Evolutionary conservation across 2,888 invertebrate genomes (phyloP), one percentile per base, ranked within the genome.

Genomic region (Mythimna lalbum): DNA sequence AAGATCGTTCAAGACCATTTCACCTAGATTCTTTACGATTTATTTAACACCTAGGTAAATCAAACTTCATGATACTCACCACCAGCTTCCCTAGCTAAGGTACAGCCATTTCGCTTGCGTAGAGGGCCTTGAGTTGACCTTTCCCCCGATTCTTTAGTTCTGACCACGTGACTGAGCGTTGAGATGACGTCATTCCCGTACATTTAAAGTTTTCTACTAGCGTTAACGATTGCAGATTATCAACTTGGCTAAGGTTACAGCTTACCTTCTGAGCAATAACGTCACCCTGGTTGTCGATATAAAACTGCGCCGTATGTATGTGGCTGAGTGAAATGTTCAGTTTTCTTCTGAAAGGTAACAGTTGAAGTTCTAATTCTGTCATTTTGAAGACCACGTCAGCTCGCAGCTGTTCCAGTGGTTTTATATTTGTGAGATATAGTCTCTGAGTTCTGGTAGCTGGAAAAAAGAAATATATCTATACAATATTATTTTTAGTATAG

Each of bases 291-390:
- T 97, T 97, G 86, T 98, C 97, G 76, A 98, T 96, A 91, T 97
- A 98, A 89, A 97, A 97, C 90, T 98, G 98, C 60, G 98, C 97
- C n/a, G 97, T 97, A 86, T 97, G 97, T 81, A 98, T 96, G 88
- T 98, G 98, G 69, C 97, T 97, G 9, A 98, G 93, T 0, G 98
- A 97, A 83, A 97, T 97, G 90, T 98, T 98, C 7, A 97, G 95
- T 92, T 97, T 97, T 75, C 97, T 96, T 78, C 97, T 97, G 86
- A 98, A 97, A 0, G 98, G 98, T 84, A 96, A 96, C 81, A 98
- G 90, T 85, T 98, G 97, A 10, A 98, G 94, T 87, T 98, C 98
- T 61, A 98, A 88, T 47, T 97, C 97, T 0, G 98, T 98, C 83
- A 98, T 92, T 89, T 97, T 97, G 91, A 97, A 98, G 7, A 98